Evolutionary conservation across 2,797 vertebrate species (phyloP).

Genomic region (Phoxinus dragarum): DNA sequence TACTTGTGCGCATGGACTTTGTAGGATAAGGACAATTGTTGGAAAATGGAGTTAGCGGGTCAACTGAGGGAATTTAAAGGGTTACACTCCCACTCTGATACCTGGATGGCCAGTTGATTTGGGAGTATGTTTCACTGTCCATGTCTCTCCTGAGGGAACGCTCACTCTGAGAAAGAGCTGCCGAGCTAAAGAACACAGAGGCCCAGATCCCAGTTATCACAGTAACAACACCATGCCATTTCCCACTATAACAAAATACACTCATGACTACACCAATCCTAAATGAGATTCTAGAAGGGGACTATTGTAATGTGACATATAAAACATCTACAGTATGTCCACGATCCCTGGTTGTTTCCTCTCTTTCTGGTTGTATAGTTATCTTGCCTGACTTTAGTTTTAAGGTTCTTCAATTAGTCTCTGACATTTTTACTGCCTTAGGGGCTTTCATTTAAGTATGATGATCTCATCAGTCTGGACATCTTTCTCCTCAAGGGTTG

Average conservation of each 20-base stretch:
- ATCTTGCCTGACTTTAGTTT: background rate
- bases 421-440: background rate
- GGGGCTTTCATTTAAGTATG: background rate
- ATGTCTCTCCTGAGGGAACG: slow-evolving; percentile 91
- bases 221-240: slow-evolving; percentile 55
- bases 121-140: slow-evolving; percentile 84
- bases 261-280: background rate
- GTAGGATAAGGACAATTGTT: background rate
- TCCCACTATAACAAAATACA: background rate
- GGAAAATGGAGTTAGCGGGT: slow-evolving; percentile 42
- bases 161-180: slow-evolving; percentile 84
- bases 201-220: slow-evolving; percentile 59
- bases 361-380: background rate
- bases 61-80: slow-evolving; percentile 28
- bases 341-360: background rate
- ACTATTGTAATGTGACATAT: background rate
- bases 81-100: slow-evolving; percentile 72
- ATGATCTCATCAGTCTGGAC: slow-evolving; percentile 10
- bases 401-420: background rate
- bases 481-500: background rate
- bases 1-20: background rate
- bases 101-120: slow-evolving; percentile 92
- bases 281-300: background rate
- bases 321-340: background rate
- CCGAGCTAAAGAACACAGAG: slow-evolving; percentile 66